phyloP scores from a whole-genome alignment of 2,113 vertebrate genomes.

The Lontra canadensis region DNA sequence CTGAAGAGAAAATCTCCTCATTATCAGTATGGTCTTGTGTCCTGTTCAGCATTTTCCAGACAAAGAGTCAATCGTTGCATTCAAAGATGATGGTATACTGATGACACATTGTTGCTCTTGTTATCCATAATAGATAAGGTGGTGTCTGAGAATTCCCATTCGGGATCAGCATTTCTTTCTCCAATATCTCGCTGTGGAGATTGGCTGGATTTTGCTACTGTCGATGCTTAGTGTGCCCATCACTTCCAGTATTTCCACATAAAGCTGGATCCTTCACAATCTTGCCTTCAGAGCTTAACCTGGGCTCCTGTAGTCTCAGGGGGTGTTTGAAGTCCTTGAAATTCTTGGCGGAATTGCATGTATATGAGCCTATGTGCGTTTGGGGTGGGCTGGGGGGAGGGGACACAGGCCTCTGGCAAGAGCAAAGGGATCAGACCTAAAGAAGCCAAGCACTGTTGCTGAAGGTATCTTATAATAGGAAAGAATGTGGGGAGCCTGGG shows the following conservation, averaged over 20 bases:
- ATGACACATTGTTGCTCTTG: background rate
- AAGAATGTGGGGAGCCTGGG: background rate
- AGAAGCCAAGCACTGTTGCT: background rate
- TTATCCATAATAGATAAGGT: background rate
- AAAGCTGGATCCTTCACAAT: background rate
- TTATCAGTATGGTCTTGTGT: background rate
- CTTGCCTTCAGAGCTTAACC: background rate
- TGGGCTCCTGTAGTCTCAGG: background rate
- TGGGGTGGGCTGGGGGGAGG: too few relatives aligned
- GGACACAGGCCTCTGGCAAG: background rate
- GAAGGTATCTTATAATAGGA: background rate
- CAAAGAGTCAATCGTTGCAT: background rate
- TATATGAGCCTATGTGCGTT: background rate
- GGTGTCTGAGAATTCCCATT: background rate
- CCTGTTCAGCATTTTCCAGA: background rate
- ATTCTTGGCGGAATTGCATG: background rate
- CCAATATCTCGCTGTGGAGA: background rate
- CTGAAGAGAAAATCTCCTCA: background rate
- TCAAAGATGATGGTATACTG: background rate
- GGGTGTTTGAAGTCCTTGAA: background rate
- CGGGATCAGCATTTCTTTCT: background rate
- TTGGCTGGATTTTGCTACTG: background rate
- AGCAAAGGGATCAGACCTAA: background rate
- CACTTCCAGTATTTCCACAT: background rate
- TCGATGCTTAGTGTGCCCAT: background rate